These are phyloP conservation scores for Trissolcus japonicus DNA, from an alignment of 2,888 invertebrate species.

Conservation along the genomic window DNA sequence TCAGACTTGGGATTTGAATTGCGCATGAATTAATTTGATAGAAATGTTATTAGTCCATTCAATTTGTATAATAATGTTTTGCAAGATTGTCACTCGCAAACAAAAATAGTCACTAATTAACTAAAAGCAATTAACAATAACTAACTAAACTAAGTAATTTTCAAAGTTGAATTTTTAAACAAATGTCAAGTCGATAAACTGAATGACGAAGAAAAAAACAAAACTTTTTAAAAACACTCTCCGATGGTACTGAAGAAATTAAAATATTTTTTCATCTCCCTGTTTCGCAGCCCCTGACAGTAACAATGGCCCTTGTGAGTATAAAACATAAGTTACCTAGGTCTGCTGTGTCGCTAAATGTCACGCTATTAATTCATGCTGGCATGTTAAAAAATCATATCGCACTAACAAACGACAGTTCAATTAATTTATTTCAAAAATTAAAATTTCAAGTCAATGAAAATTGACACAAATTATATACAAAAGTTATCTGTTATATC, in stretches of 20 bases:
- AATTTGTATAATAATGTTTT: too few relatives aligned
- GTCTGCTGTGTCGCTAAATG: slow-evolving; percentile 73
- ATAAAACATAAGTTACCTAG: slow-evolving; percentile 77
- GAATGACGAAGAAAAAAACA: too few relatives aligned
- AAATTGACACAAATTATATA: not conserved
- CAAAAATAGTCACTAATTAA: too few relatives aligned
- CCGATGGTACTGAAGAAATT: slow-evolving; percentile 58
- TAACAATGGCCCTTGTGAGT: slow-evolving; percentile 93
- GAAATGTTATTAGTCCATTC: too few relatives aligned
- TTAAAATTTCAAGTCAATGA: not conserved
- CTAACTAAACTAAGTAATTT: too few relatives aligned
- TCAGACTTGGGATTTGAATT: not conserved
- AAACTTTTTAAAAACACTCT: slow-evolving; percentile 35
- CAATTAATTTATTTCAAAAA: too few relatives aligned
- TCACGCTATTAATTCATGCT: slow-evolving; percentile 61
- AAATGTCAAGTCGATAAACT: not conserved
- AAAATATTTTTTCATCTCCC: slow-evolving; percentile 76
- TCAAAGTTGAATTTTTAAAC: not conserved
- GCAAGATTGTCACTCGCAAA: too few relatives aligned
- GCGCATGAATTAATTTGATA: not conserved
- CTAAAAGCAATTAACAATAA: too few relatives aligned
- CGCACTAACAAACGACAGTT: not conserved
- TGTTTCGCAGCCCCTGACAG: slow-evolving; percentile 89
- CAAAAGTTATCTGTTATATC: too few relatives aligned
- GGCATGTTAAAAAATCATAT: slow-evolving; percentile 60